Evolutionary conservation across 2,888 invertebrate genomes (phyloP).

Genomic region (Plagodis pulveraria): DNA sequence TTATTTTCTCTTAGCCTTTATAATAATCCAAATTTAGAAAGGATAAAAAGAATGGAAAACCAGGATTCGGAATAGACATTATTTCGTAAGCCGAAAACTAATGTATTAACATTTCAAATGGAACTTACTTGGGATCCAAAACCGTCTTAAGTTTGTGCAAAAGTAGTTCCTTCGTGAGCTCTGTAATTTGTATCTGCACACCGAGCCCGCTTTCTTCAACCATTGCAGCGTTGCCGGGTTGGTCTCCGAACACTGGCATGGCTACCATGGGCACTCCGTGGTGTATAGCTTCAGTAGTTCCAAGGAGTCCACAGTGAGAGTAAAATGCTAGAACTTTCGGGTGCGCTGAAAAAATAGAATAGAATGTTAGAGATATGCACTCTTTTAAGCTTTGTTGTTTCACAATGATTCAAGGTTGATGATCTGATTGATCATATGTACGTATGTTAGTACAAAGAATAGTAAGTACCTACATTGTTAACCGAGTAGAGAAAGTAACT

Average conservation of each 20-base stretch:
- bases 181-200: slow-evolving; percentile 66
- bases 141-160: slow-evolving; percentile 75
- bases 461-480: no score
- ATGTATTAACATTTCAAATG: neutral
- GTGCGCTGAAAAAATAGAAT: slow-evolving; percentile 45
- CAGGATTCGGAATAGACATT: no score
- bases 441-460: no score
- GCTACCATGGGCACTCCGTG: slow-evolving; percentile 84
- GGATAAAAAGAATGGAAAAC: no score
- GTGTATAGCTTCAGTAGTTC: slow-evolving; percentile 84
- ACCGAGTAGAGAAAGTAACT: no score
- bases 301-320: slow-evolving; percentile 84
- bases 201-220: slow-evolving; percentile 82
- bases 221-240: slow-evolving; percentile 81
- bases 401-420: no score
- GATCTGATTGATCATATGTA: no score
- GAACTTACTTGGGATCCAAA: slow-evolving; percentile 77
- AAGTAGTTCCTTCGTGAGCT: slow-evolving; percentile 77
- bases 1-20: no score
- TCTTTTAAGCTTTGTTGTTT: neutral
- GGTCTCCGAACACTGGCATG: slow-evolving; percentile 86
- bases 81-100: no score
- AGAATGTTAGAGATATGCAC: neutral
- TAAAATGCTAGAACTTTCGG: slow-evolving; percentile 76
- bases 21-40: no score